Evolutionary conservation across 2,888 invertebrate genomes (phyloP), one percentile per base, ranked within the genome.

Genomic region (Halocaridina rubra): DNA sequence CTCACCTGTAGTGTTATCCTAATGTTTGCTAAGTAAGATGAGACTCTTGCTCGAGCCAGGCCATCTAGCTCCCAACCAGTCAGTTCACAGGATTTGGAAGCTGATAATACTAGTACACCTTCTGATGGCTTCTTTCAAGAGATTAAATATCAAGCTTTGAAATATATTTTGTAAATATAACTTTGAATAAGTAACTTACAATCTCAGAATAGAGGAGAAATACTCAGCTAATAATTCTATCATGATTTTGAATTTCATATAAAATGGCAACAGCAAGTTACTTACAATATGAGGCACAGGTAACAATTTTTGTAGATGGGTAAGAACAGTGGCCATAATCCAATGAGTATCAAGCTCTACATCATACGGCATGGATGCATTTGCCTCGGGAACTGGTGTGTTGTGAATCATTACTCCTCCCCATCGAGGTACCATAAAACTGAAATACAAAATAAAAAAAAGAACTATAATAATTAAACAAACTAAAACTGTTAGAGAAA

Each of bases 371-470:
- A 27, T 19, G 3, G 72, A 32, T 19, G 24, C 64, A 29, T 72
- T 76, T 13, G 24, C 30, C 10, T 33, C 22, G 5, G 72, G 29
- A 3, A 22, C 89, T 1, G 93, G 92, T 7, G 96, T 94, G 91
- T 94, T 96, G 84, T 94, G 92, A 57, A 98, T 93, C 75, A 95
- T 93, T 85, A 98, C 94, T 0, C 96, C 97, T 61, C 98, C 98
- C 98, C 98, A 98, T 85, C 96, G 90, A 24, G 92, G 92, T 80
- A 91, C 91, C 39, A 92, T 89, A 87, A 92, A 91, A 2, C 91
- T 88, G 85, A 16, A 71, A 77, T n/a, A 10, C 16, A 33, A 3
- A 67, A 46, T 29, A 13, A 39, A 19, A 22, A 4, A 39, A 4
- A n/a, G n/a, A n/a, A n/a, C n/a, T n/a, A n/a, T n/a, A n/a, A n/a